These are phyloP conservation scores for Gallinago paraguaiae DNA, from an alignment of 2,113 vertebrate species.

Conservation along the genomic window DNA sequence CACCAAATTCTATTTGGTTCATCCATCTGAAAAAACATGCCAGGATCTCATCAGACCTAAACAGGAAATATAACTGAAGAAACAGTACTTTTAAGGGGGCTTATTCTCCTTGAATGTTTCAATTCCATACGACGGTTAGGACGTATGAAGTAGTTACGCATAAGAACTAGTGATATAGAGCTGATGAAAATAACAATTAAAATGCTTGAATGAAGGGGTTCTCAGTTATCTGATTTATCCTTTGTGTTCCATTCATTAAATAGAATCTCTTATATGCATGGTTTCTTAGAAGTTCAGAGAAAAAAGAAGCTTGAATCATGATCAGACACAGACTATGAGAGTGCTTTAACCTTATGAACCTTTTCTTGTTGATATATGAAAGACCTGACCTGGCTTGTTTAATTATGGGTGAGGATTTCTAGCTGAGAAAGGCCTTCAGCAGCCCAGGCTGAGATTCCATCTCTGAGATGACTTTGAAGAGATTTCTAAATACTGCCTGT, in stretches of 20 bases:
- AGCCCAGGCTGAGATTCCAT: not conserved
- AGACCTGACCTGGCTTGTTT: not conserved
- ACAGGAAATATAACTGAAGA: not conserved
- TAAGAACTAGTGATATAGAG: not conserved
- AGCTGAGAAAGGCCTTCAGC: not conserved
- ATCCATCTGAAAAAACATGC: not conserved
- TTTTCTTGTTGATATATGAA: not conserved
- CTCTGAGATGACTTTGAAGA: not conserved
- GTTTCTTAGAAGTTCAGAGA: not conserved
- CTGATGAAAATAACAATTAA: constrained; percentile 10
- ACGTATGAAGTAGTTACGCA: not conserved
- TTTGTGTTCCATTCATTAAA: not conserved
- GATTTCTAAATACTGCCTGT: not conserved
- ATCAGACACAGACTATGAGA: not conserved
- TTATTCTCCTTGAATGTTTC: not conserved
- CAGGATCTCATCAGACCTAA: not conserved
- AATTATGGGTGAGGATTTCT: not conserved
- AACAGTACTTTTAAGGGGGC: not conserved
- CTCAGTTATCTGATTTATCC: not conserved
- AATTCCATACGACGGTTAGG: not conserved
- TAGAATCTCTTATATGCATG: not conserved
- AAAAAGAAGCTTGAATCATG: not conserved
- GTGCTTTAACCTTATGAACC: not conserved
- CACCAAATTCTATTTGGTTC: not conserved
- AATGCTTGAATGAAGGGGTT: constrained; percentile 1